Evolutionary conservation across 2,113 vertebrate species (phyloP).

Genomic region (Pteropus alecto): DNA sequence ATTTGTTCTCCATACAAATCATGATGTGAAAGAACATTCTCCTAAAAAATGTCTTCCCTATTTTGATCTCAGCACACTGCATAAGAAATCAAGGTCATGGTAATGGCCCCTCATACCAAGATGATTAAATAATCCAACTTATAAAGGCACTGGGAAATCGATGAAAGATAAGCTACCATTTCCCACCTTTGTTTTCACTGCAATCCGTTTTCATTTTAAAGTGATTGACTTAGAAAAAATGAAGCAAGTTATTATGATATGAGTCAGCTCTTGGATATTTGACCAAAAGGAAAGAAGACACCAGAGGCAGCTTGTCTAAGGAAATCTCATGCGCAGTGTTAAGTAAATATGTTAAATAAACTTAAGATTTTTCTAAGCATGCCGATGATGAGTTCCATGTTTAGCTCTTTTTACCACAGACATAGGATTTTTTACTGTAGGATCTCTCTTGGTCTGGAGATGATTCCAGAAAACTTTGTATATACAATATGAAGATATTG

Average conservation of each 20-base stretch:
- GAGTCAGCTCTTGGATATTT: not conserved
- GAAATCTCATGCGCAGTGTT: not conserved
- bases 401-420: not conserved
- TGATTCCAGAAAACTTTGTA: not conserved
- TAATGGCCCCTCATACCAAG: not conserved
- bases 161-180: not conserved
- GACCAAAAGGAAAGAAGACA: not conserved
- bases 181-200: not conserved
- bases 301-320: not conserved
- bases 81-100: not conserved
- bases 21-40: not conserved
- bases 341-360: conserved; percentile 15
- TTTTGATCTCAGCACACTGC: not conserved
- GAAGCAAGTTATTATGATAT: not conserved
- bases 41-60: not conserved
- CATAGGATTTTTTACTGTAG: not conserved
- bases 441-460: not conserved
- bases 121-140: not conserved
- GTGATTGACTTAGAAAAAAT: conserved; percentile 11
- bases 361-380: not conserved
- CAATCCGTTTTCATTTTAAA: not conserved
- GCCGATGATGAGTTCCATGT: not conserved
- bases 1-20: not conserved
- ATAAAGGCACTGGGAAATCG: not conserved
- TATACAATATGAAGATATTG: not conserved